Conservation (phyloP, 2,888 invertebrate species). For the Linnaemya tessellans region DNA sequence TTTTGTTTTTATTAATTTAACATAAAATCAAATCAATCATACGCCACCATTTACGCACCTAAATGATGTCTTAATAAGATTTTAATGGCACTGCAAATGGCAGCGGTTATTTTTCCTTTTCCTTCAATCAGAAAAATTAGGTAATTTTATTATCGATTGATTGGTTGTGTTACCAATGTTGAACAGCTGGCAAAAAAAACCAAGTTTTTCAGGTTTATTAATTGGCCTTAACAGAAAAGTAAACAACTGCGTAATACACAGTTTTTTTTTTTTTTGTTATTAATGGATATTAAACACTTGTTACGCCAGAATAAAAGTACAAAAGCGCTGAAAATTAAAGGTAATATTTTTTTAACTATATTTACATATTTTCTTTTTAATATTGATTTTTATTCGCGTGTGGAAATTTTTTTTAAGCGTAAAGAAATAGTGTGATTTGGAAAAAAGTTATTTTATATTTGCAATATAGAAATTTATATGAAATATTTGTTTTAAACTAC, state of each 20-base stretch:
- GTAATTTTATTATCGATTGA: constrained; percentile 15
- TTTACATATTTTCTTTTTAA: background rate
- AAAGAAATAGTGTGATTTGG: too few relatives aligned
- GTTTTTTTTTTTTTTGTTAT: background rate
- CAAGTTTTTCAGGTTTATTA: background rate
- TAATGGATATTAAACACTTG: constrained; percentile 25
- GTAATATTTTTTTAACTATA: too few relatives aligned
- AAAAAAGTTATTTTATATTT: too few relatives aligned
- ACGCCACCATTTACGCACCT: background rate
- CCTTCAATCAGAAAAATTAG: background rate
- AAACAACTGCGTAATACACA: background rate
- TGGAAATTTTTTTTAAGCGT: background rate
- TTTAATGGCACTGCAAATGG: background rate
- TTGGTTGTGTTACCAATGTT: too few relatives aligned
- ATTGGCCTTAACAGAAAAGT: constrained; percentile 1
- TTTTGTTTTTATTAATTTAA: background rate
- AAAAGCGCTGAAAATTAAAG: background rate
- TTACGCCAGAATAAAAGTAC: background rate
- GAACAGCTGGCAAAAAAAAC: background rate
- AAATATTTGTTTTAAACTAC: too few relatives aligned
- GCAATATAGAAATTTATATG: too few relatives aligned
- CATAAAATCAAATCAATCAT: background rate
- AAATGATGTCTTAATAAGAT: background rate
- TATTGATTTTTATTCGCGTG: background rate
- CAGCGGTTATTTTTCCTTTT: background rate